Percentiles rank a stretch among this genome's conserved stretches.
Conservation (phyloP, 2,797 vertebrate genomes). For the Sebastolobus altivelis region DNA sequence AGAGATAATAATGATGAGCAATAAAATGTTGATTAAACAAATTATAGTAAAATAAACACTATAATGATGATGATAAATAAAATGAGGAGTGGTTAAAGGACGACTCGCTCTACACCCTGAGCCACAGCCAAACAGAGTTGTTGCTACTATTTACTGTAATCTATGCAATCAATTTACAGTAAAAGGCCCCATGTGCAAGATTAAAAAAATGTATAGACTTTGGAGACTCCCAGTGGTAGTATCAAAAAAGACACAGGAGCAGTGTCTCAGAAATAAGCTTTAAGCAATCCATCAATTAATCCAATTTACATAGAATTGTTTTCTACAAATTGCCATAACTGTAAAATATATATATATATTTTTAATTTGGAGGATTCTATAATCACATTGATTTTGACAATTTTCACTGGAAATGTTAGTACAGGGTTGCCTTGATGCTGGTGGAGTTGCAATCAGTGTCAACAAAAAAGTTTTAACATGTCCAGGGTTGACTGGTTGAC, state of each 20-base stretch:
- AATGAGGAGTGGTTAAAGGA: no score
- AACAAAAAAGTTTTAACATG: no score
- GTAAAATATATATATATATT: no score
- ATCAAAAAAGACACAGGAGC: not conserved
- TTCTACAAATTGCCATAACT: not conserved
- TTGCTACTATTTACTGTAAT: not conserved
- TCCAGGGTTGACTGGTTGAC: not conserved
- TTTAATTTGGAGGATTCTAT: not conserved
- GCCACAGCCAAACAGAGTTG: not conserved
- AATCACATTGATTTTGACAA: not conserved
- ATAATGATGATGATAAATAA: no score
- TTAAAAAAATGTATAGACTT: not conserved
- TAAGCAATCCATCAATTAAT: not conserved
- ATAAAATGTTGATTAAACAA: no score
- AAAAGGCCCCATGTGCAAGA: not conserved
- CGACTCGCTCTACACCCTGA: not conserved
- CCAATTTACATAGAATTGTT: not conserved
- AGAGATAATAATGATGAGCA: no score
- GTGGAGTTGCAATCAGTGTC: no score
- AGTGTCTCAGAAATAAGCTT: not conserved
- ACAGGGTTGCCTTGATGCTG: not conserved
- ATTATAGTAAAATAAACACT: no score
- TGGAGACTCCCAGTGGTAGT: not conserved
- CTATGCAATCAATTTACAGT: not conserved
- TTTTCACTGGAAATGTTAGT: not conserved